Percentiles rank a stretch among this genome's conserved stretches.
Conservation (phyloP, 2,797 vertebrate species). For the Cossypha niveicapilla region DNA sequence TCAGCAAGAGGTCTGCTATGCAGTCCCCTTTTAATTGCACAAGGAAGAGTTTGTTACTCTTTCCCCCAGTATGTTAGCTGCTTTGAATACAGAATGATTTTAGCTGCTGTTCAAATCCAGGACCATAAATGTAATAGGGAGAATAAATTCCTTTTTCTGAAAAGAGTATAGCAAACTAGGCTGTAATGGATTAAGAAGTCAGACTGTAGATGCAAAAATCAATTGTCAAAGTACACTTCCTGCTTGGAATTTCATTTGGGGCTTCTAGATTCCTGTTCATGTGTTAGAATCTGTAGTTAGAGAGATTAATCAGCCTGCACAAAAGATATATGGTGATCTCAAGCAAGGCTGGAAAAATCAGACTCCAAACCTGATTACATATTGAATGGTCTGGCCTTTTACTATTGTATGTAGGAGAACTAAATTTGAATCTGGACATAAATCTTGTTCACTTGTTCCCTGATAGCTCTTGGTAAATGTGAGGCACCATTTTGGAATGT, state of each 20-base stretch:
- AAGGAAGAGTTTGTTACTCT: neutral
- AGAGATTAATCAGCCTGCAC: constrained; percentile 14
- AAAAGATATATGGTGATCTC: neutral
- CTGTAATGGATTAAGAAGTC: neutral
- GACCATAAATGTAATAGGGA: neutral
- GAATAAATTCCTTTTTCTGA: neutral
- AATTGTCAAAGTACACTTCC: neutral
- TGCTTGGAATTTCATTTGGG: neutral
- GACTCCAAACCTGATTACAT: neutral
- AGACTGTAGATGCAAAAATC: neutral
- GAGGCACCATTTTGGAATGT: constrained; percentile 27
- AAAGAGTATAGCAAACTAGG: neutral
- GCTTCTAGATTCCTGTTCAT: neutral
- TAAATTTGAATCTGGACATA: constrained; percentile 3
- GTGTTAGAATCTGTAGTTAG: neutral
- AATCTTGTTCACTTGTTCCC: constrained; percentile 18
- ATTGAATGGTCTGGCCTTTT: constrained; percentile 24
- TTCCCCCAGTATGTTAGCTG: neutral
- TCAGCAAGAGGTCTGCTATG: neutral
- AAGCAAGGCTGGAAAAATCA: neutral
- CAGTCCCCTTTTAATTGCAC: neutral
- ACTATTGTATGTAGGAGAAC: neutral
- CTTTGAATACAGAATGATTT: neutral
- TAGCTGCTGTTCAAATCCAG: neutral
- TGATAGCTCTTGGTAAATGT: neutral